Evolutionary conservation across 2,888 invertebrate genomes (phyloP).

Genomic region (Himalopsyche anomala): DNA sequence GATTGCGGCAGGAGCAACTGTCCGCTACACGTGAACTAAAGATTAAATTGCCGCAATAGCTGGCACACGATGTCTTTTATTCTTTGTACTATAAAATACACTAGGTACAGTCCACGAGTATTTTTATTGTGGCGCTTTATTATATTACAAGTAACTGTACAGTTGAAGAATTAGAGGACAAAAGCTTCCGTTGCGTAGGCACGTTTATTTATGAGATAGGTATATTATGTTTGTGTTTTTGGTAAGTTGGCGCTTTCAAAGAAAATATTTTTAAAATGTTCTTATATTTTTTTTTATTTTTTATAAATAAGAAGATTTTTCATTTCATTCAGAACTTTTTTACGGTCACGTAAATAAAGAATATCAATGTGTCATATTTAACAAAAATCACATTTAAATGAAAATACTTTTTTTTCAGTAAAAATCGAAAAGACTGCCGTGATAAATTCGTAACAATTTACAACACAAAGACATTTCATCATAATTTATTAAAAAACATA

Average conservation of each 20-base stretch:
- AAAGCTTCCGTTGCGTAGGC: background rate
- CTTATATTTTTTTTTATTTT: too few species aligned
- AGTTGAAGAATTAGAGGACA: slow-evolving; percentile 35
- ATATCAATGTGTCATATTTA: too few species aligned
- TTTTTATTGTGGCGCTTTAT: slow-evolving; percentile 36
- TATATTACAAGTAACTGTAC: slow-evolving; percentile 33
- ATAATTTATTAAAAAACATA: too few species aligned
- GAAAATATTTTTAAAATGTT: background rate
- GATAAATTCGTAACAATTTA: too few species aligned
- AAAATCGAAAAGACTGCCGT: too few species aligned
- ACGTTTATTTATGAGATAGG: slow-evolving; percentile 1
- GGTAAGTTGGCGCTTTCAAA: background rate
- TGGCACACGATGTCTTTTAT: slow-evolving; percentile 42
- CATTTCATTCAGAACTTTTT: too few species aligned
- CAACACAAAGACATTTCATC: too few species aligned
- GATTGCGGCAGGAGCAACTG: slow-evolving; percentile 3
- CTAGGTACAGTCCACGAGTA: slow-evolving; percentile 18
- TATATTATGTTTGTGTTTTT: background rate
- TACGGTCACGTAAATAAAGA: too few species aligned
- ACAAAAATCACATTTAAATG: too few species aligned
- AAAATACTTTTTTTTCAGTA: too few species aligned
- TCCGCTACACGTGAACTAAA: slow-evolving; percentile 38
- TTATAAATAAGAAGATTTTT: too few species aligned
- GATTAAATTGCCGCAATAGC: slow-evolving; percentile 42
- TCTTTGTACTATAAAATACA: slow-evolving; percentile 42